These are phyloP conservation scores for Drosophila macrothrix DNA, from an alignment of 2,888 invertebrate species.

Conservation along the genomic window DNA sequence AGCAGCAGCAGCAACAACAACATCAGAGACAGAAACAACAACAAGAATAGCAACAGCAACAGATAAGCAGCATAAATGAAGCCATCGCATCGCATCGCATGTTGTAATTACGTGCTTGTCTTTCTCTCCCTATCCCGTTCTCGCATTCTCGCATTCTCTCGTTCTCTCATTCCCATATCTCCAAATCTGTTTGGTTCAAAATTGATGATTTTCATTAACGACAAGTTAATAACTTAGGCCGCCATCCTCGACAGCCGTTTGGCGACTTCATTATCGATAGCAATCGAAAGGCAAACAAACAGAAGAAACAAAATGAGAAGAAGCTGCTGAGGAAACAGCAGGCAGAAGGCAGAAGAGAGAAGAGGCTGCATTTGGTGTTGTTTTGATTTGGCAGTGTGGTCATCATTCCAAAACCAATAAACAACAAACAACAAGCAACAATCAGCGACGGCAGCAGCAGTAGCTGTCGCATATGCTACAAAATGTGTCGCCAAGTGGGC, in stretches of 20 bases:
- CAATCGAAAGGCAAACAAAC: constrained; percentile 48
- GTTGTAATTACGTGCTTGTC: constrained; percentile 54
- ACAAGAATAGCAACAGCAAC: background rate
- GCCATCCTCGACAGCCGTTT: constrained; percentile 35
- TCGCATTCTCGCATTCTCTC: background rate
- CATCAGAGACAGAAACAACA: constrained; percentile 11
- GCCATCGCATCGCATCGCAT: constrained; percentile 66
- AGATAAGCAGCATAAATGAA: constrained; percentile 59
- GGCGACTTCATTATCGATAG: constrained; percentile 65
- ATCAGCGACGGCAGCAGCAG: constrained; percentile 11
- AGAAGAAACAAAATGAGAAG: background rate
- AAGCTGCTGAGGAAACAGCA: background rate
- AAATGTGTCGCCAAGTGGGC: constrained; percentile 50
- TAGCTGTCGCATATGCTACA: constrained; percentile 22
- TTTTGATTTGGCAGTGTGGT: constrained; percentile 50
- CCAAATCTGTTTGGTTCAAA: constrained; percentile 44
- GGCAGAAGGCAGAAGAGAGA: background rate
- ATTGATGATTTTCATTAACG: constrained; percentile 82
- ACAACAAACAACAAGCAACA: constrained; percentile 36
- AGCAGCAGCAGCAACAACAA: constrained; percentile 1
- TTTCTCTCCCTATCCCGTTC: background rate
- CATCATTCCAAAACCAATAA: constrained; percentile 12
- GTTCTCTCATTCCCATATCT: background rate
- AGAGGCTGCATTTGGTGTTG: constrained; percentile 42
- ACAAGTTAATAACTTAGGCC: constrained; percentile 74